Conservation (phyloP, 2,888 invertebrate species). For the Steinernema carpocapsae region DNA sequence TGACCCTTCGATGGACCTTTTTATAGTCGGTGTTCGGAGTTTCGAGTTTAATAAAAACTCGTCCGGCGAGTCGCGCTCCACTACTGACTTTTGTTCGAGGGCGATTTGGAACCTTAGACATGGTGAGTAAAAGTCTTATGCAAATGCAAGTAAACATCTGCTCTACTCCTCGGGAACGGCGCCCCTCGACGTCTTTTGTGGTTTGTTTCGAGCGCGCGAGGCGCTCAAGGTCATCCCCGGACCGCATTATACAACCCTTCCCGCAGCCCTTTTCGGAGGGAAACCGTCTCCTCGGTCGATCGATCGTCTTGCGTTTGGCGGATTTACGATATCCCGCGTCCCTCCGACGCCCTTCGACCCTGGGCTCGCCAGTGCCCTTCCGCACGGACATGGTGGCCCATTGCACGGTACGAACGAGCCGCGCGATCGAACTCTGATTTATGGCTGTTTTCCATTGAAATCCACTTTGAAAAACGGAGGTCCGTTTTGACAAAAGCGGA, state of each 20-base stretch:
- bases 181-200: not conserved
- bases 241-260: slow-evolving; percentile 20
- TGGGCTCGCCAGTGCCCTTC: not conserved
- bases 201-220: not conserved
- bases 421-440: slow-evolving; percentile 19
- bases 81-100: too few relatives aligned
- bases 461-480: not conserved
- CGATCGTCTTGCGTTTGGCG: not conserved
- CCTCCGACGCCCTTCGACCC: slow-evolving; percentile 18
- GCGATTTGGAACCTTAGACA: not conserved
- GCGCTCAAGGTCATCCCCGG: slow-evolving; percentile 7
- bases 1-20: too few relatives aligned
- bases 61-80: too few relatives aligned
- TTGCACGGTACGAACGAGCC: slow-evolving; percentile 6
- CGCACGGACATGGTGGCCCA: slow-evolving; percentile 2
- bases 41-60: too few relatives aligned
- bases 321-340: slow-evolving; percentile 34
- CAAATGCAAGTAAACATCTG: slow-evolving; percentile 20
- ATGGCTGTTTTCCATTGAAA: slow-evolving; percentile 16
- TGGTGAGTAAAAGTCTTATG: not conserved
- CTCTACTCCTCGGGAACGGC: not conserved
- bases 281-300: not conserved
- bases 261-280: slow-evolving; percentile 5
- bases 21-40: too few relatives aligned
- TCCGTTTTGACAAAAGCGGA: not conserved